Percentiles rank a stretch among this genome's conserved stretches.
Evolutionary conservation across 2,888 invertebrate genomes (phyloP).

Genomic region (Boloria selene): DNA sequence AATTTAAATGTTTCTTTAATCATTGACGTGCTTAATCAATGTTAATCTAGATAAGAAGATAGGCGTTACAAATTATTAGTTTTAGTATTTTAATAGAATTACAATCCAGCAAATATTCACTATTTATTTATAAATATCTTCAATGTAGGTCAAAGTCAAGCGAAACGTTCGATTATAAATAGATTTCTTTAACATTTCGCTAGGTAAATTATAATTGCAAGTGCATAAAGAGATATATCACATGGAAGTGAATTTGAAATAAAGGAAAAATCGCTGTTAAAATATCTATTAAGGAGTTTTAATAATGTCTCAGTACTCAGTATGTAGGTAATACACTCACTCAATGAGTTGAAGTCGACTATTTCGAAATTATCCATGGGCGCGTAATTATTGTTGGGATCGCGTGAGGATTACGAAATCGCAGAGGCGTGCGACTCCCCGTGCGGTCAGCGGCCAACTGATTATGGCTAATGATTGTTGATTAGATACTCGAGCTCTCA

Average conservation of each 20-base stretch:
- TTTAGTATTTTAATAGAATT: background rate
- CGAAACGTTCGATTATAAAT: conserved; percentile 41
- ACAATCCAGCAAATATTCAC: conserved; percentile 31
- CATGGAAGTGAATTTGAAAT: conserved; percentile 1
- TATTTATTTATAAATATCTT: conserved; percentile 27
- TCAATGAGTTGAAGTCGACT: conserved; percentile 64
- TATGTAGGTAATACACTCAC: conserved; percentile 53
- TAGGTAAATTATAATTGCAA: conserved; percentile 8
- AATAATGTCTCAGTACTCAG: background rate
- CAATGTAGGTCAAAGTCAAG: conserved; percentile 43
- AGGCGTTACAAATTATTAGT: conserved; percentile 9
- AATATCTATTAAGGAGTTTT: background rate
- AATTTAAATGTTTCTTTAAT: conserved; percentile 16
- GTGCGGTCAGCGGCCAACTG: conserved; percentile 71
- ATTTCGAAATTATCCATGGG: conserved; percentile 65
- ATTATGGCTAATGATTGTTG: conserved; percentile 68
- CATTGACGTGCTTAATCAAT: conserved; percentile 18
- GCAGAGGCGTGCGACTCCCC: conserved; percentile 48
- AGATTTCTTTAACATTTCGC: conserved; percentile 38
- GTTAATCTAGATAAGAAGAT: conserved; percentile 29
- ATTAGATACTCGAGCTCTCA: conserved; percentile 62
- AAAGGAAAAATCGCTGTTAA: no score
- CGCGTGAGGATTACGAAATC: conserved; percentile 39
- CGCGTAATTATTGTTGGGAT: conserved; percentile 41
- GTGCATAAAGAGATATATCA: background rate